These are phyloP conservation scores for Tylochromis polylepis DNA, from an alignment of 2,113 vertebrate species.

Conservation along the genomic window DNA sequence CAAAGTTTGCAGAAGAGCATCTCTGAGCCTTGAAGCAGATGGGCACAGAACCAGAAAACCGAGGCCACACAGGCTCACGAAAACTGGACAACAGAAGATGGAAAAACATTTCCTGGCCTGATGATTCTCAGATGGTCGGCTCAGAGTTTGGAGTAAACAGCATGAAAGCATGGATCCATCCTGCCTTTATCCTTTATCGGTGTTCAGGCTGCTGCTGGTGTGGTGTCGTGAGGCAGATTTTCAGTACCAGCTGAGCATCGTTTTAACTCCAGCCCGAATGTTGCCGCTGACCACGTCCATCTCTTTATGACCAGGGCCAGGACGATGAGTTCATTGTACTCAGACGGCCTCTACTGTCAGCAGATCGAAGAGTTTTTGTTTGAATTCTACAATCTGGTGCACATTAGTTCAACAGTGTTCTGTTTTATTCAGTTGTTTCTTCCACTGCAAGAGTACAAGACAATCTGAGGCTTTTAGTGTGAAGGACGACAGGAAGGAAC, in stretches of 20 bases:
- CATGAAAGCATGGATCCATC: background rate
- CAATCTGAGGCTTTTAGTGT: background rate
- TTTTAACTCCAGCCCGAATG: background rate
- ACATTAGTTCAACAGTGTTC: background rate
- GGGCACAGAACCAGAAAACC: background rate
- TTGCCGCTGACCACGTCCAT: background rate
- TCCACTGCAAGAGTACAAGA: background rate
- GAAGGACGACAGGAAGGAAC: background rate
- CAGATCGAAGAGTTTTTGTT: background rate
- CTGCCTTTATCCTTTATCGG: background rate
- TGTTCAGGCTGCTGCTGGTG: background rate
- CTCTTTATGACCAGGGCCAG: background rate
- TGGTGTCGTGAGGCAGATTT: background rate
- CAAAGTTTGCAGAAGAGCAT: background rate
- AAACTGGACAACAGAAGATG: background rate
- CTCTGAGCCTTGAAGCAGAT: background rate
- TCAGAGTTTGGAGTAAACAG: no score
- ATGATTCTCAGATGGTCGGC: background rate
- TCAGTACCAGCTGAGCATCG: background rate
- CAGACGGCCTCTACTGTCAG: background rate
- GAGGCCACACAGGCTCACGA: background rate
- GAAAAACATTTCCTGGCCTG: background rate
- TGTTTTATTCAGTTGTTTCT: background rate
- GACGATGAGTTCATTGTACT: background rate
- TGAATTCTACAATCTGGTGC: background rate